Evolutionary conservation across 2,113 vertebrate species (phyloP).

Genomic region (Dendrocopos noguchii): DNA sequence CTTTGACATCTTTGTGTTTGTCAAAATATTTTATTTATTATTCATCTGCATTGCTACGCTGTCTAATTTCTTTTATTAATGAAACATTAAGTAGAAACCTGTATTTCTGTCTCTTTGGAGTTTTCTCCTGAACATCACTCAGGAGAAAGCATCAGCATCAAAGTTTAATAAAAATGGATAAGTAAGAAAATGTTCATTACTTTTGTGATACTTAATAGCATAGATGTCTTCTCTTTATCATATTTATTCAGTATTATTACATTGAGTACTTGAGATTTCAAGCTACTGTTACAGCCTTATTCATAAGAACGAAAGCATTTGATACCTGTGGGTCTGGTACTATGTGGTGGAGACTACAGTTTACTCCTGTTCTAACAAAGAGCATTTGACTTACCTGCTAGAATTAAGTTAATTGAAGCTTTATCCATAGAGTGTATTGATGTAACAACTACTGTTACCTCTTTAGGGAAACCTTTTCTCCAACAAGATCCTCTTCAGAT

Average conservation of each 20-base stretch:
- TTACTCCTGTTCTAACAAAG: not conserved
- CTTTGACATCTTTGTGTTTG: not conserved
- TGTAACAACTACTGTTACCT: not conserved
- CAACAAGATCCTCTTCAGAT: not conserved
- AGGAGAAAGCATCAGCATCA: not conserved
- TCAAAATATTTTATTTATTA: constrained; percentile 7
- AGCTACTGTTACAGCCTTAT: constrained; percentile 8
- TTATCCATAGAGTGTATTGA: not conserved
- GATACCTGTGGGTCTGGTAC: not conserved
- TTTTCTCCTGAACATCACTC: not conserved
- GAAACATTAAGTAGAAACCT: not conserved
- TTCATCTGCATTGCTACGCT: not conserved
- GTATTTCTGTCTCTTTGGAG: constrained; percentile 35
- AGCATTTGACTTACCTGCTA: not conserved
- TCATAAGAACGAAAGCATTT: constrained; percentile 5
- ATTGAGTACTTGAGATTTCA: constrained; percentile 32
- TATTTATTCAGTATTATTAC: constrained; percentile 20
- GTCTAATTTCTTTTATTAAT: not conserved
- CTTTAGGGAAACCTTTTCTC: not conserved
- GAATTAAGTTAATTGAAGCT: not conserved
- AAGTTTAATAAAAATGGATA: constrained; percentile 29
- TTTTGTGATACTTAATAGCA: constrained; percentile 14
- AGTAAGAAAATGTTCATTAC: not conserved
- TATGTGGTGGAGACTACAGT: not conserved
- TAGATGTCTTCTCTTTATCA: not conserved